Evolutionary conservation across 2,888 invertebrate species (phyloP), one percentile per base, ranked within the genome.

Genomic region (Piscicola geometra): DNA sequence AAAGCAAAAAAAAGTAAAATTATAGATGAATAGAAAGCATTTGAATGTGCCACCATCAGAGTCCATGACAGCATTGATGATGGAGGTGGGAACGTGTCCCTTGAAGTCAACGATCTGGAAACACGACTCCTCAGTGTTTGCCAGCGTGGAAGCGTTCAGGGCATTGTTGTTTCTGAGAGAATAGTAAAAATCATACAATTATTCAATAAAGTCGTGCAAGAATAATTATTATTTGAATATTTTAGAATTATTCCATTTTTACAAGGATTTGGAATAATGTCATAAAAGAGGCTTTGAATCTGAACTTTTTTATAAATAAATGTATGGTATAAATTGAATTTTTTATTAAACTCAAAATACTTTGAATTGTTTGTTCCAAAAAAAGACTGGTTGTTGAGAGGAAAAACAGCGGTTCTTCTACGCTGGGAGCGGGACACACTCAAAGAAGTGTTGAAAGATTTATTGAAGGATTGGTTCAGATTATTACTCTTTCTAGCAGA

Each of bases 401-500:
- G 25, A 25, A 56, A 25, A 56, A 25, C n/a, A 18, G 60, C 25
- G 25, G 60, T 56, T 25, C n/a, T 56, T 56, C 60, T 56, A 5
- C 60, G 60, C 21, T 56, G 21, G n/a, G 21, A 56, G n/a, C 21
- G 25, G 3, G 60, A 56, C n/a, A 18, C 15, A 56, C 25, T 56
- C n/a, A 56, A 25, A 56, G 60, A 56, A 56, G 9, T 56, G n/a
- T 56, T 56, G 3, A 56, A 56, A 56, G 60, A 56, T 56, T 56
- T 56, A 56, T 56, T 56, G 9, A 56, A 21, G n/a, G 60, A 56
- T 56, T 5, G n/a, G n/a, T 56, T 56, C 5, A 56, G n/a, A 15
- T 25, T 18, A 56, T 56, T 3, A 18, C n/a, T 56, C n/a, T 56
- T 5, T 56, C n/a, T 56, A n/a, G n/a, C 9, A 5, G 60, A 56